Conservation (phyloP, 1,140 invertebrate species). For the Magallana gigas region DNA sequence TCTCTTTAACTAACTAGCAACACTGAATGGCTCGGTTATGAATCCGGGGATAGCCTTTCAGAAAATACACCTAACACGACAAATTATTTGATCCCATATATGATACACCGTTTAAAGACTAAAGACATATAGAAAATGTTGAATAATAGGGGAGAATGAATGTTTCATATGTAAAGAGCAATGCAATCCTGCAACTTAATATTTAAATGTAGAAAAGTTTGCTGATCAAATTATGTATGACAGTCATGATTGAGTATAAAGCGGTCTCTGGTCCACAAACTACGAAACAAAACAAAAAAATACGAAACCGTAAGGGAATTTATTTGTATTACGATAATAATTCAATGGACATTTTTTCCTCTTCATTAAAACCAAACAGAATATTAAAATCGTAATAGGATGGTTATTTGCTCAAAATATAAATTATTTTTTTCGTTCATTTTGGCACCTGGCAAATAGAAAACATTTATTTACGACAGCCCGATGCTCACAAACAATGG, state of each 20-base stretch:
- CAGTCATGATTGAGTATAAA: background rate
- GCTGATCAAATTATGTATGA: slow-evolving; percentile 11
- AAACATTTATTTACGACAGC: slow-evolving; percentile 16
- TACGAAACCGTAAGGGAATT: background rate
- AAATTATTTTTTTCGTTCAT: background rate
- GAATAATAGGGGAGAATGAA: background rate
- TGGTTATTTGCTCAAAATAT: background rate
- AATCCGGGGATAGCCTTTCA: background rate
- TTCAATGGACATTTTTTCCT: background rate
- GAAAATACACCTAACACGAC: slow-evolving; percentile 8
- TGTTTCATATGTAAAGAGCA: slow-evolving; percentile 21
- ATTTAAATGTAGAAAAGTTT: slow-evolving; percentile 15
- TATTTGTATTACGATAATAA: background rate
- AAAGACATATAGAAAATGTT: background rate
- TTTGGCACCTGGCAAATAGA: slow-evolving; percentile 34
- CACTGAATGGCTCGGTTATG: background rate
- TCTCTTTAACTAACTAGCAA: background rate
- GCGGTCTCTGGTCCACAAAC: background rate
- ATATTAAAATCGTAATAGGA: background rate
- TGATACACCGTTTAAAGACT: slow-evolving; percentile 11
- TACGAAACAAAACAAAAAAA: background rate
- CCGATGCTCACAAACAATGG: slow-evolving; percentile 19
- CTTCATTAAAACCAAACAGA: background rate
- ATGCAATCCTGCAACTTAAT: slow-evolving; percentile 1
- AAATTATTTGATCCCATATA: background rate